Conservation (phyloP, 2,797 vertebrate genomes). For the Urophycis tenuis region DNA sequence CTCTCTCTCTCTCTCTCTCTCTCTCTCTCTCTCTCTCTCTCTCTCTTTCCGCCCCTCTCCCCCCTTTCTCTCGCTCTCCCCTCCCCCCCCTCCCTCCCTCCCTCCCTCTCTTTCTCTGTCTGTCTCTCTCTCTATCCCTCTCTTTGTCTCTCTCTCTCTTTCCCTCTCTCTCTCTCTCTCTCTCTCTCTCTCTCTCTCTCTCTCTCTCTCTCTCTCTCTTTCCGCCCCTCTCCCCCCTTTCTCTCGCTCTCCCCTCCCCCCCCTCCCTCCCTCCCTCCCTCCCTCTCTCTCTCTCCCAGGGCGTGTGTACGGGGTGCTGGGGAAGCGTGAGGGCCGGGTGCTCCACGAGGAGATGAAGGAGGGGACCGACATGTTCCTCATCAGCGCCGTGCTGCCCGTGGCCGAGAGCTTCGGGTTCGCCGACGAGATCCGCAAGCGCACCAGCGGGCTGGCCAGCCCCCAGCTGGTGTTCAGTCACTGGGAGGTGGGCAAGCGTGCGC, state of each 20-base stretch:
- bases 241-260: background rate
- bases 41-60: background rate
- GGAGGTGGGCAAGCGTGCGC: slow-evolving; percentile 77
- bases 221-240: background rate
- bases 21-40: background rate
- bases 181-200: background rate
- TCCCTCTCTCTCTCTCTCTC: background rate
- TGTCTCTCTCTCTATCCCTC: background rate
- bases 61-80: background rate
- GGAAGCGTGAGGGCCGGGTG: slow-evolving; percentile 87
- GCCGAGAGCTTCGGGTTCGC: slow-evolving; percentile 97
- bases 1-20: background rate
- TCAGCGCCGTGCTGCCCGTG: slow-evolving; percentile 89
- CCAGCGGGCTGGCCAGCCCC: slow-evolving; percentile 94
- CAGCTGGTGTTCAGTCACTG: slow-evolving; percentile 98
- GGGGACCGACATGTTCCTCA: slow-evolving; percentile 91
- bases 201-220: background rate
- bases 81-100: background rate
- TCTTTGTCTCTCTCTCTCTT: background rate
- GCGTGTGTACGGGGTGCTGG: slow-evolving; percentile 85
- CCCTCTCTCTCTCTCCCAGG: slow-evolving; percentile 43
- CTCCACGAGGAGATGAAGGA: slow-evolving; percentile 96
- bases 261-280: background rate
- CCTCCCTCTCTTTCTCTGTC: background rate
- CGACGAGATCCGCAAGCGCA: slow-evolving; percentile 92